Evolutionary conservation across 2,888 invertebrate genomes (phyloP).

Genomic region (Lithophane leautieri): DNA sequence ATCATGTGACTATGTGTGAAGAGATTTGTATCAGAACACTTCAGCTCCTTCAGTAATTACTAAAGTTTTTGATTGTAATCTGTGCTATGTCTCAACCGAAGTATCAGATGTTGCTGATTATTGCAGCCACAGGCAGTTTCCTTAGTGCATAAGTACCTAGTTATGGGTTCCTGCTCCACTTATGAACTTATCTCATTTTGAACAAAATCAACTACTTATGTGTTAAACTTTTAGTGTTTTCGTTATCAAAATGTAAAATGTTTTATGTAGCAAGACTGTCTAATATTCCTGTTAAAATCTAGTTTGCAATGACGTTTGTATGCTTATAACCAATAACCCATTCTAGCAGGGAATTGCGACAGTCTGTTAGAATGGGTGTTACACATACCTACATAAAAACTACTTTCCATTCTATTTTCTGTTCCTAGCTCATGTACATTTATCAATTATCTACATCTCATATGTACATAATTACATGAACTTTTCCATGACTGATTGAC

Average conservation of each 20-base stretch:
- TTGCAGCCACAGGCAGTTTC: background rate
- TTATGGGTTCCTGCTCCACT: background rate
- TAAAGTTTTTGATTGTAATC: background rate
- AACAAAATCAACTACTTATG: background rate
- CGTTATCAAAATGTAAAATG: background rate
- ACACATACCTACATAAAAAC: background rate
- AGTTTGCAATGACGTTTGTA: background rate
- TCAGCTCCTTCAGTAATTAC: slow-evolving; percentile 1
- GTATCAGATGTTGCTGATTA: background rate
- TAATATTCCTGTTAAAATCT: slow-evolving; percentile 30
- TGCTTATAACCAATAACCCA: background rate
- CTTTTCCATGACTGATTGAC: background rate
- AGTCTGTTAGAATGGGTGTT: background rate
- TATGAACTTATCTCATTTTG: background rate
- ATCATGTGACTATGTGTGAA: slow-evolving; percentile 73
- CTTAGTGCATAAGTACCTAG: background rate
- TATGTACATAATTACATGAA: background rate
- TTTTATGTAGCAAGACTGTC: background rate
- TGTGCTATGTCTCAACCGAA: background rate
- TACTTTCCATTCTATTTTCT: background rate
- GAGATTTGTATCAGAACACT: slow-evolving; percentile 36
- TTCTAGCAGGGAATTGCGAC: background rate
- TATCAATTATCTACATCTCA: background rate
- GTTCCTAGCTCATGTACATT: background rate
- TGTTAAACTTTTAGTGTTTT: background rate